These are phyloP conservation scores for Ophraella communa DNA, from an alignment of 2,888 invertebrate genomes.

Conservation along the genomic window DNA sequence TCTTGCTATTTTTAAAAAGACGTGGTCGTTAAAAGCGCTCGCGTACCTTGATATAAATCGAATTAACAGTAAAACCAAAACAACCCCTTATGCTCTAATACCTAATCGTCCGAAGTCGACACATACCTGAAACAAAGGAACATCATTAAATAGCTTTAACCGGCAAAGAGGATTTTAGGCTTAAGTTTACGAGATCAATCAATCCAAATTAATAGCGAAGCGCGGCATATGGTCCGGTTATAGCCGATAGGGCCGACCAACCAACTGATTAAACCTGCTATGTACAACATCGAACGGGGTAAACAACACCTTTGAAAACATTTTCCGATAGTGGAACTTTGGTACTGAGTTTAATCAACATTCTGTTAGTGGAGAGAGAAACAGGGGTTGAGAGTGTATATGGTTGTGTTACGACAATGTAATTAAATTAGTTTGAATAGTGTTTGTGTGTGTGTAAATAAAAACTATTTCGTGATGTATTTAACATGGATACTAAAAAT, in stretches of 20 bases:
- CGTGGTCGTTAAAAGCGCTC: neutral
- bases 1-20: too few species aligned
- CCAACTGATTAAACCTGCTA: conserved; percentile 16
- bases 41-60: neutral
- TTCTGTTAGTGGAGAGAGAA: neutral
- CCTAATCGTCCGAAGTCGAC: neutral
- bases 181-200: conserved; percentile 18
- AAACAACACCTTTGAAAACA: conserved; percentile 21
- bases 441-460: neutral
- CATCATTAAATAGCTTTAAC: conserved; percentile 10
- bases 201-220: conserved; percentile 21
- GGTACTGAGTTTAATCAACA: neutral
- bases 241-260: conserved; percentile 13
- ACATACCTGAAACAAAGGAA: conserved; percentile 17
- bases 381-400: neutral
- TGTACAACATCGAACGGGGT: conserved; percentile 5
- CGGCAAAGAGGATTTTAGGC: conserved; percentile 18
- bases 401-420: too few species aligned
- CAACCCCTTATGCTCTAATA: neutral
- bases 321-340: conserved; percentile 11
- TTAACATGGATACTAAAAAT: too few species aligned
- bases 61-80: neutral
- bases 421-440: neutral
- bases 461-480: neutral
- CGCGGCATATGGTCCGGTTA: neutral